Percentiles rank a stretch among this genome's conserved stretches.
These are phyloP conservation scores for Brachyistius frenatus DNA, from an alignment of 2,113 vertebrate species.

Conservation along the genomic window DNA sequence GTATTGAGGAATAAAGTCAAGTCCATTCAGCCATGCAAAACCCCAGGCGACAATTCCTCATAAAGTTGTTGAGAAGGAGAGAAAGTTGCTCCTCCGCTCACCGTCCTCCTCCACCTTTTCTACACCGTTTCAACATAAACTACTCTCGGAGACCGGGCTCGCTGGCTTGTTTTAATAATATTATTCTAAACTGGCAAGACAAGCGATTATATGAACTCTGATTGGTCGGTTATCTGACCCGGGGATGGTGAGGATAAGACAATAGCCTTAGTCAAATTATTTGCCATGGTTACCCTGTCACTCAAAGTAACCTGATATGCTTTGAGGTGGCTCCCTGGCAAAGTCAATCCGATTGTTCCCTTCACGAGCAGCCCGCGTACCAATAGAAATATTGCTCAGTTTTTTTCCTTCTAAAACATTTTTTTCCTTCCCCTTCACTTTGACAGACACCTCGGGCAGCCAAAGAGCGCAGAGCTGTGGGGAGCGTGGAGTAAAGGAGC, in stretches of 20 bases:
- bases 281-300: constrained; percentile 99
- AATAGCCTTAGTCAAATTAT: constrained; percentile 99
- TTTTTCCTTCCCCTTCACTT: constrained; percentile 66
- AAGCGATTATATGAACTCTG: constrained; percentile 95
- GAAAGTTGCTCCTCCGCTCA: constrained; percentile 78
- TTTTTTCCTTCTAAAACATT: constrained; percentile 81
- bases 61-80: constrained; percentile 70
- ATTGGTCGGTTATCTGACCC: constrained; percentile 99
- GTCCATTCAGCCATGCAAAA: constrained; percentile 76
- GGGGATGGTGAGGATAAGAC: constrained; percentile 97
- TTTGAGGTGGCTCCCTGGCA: constrained; percentile 94
- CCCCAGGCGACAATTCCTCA: constrained; percentile 76
- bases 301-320: constrained; percentile 96
- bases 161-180: constrained; percentile 94
- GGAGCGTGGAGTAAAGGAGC: constrained; percentile 25
- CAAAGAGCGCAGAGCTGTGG: constrained; percentile 77
- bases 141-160: constrained; percentile 82
- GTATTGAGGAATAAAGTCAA: constrained; percentile 63
- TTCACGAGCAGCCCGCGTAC: constrained; percentile 85
- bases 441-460: constrained; percentile 90
- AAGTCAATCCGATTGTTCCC: constrained; percentile 90
- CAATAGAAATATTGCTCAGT: constrained; percentile 86
- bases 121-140: constrained; percentile 85
- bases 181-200: constrained; percentile 99
- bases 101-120: constrained; percentile 82